Evolutionary conservation across 2,113 vertebrate species (phyloP), one percentile per base, ranked within the genome.

Genomic region (Aldabrachelys gigantea): DNA sequence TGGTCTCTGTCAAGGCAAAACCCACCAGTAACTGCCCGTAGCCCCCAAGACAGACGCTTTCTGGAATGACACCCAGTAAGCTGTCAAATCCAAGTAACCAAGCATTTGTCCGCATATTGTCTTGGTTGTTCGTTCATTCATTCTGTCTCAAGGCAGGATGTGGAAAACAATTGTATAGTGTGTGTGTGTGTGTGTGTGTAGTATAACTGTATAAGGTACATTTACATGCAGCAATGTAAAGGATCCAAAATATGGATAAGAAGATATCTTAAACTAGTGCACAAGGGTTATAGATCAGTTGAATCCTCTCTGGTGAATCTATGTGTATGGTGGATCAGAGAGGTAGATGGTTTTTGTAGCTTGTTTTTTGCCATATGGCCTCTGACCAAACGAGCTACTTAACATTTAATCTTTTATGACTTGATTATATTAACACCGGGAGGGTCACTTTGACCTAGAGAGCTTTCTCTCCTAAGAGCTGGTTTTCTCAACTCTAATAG

Each of bases 21-120:
- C 22, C 22, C 24, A 29, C 41, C 24, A 27, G 41, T 47, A 78
- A 78, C 24, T 27, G 41, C 50, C 81, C 89, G 83, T 0, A 2
- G 93, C 57, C 41, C 65, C n/a, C 22, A 69, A 96, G 96, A 95
- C 91, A 95, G 96, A 93, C 89, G 54, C 81, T 50, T 92, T 94
- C 96, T 96, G 94, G 92, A 96, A 96, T 89, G 76, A 82, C 85
- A 91, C 52, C 52, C 41, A 6, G 2, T 89, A 89, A 96, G 86
- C 89, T 91, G 93, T 92, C 92, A 94, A 80, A 14, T 83, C 92
- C 80, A 84, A 21, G 85, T 90, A 89, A 87, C 94, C 94, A 94
- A 94, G 91, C 82, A 85, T 78, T 97, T 91, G 93, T 95, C 90
- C 49, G 6, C 1, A 49, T 49, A 89, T 84, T 6, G 1, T 80